phyloP scores from a whole-genome alignment of 2,113 vertebrate species.

The Pseudopipra pipra region DNA sequence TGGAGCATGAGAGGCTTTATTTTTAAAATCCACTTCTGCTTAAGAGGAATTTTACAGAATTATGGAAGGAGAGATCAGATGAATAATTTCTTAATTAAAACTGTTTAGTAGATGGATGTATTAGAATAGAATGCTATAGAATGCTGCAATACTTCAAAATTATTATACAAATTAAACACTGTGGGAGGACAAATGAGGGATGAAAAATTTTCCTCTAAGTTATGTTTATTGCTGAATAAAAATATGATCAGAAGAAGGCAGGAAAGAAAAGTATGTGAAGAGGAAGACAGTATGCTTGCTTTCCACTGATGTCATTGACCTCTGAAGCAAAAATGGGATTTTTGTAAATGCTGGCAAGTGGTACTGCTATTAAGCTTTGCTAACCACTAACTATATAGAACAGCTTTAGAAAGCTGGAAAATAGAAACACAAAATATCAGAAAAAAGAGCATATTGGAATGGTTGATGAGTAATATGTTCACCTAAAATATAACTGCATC shows the following conservation, averaged over 20 bases:
- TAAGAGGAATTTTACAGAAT: not conserved
- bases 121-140: not conserved
- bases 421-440: not conserved
- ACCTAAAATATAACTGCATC: not conserved
- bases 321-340: not conserved
- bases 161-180: not conserved
- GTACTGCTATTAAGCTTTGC: not conserved
- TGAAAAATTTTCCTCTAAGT: not conserved
- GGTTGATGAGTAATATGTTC: not conserved
- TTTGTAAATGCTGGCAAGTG: not conserved
- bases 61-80: not conserved
- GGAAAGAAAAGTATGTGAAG: not conserved
- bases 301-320: not conserved
- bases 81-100: not conserved
- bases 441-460: not conserved
- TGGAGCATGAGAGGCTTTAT: not conserved
- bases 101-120: not conserved
- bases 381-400: not conserved
- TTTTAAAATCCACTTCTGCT: slow-evolving; percentile 22
- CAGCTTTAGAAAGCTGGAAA: not conserved
- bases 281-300: not conserved
- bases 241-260: not conserved
- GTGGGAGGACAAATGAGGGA: not conserved
- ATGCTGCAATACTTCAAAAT: not conserved
- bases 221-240: not conserved